Percentiles rank a stretch among this genome's conserved stretches.
Evolutionary conservation across 1,140 invertebrate species (phyloP).

Genomic region (Globodera ellingtonae): DNA sequence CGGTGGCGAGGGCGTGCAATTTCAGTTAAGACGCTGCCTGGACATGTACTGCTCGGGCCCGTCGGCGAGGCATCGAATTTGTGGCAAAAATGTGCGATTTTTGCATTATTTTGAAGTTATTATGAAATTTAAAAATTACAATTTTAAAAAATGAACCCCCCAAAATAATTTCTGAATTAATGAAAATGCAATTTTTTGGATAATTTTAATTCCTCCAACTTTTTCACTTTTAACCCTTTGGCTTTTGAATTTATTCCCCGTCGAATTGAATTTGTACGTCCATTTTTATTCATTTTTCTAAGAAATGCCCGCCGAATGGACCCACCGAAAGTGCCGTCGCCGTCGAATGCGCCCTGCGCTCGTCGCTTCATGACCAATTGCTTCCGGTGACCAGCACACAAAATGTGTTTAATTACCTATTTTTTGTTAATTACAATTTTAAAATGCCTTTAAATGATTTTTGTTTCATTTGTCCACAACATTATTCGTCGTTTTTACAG

Average conservation of each 20-base stretch:
- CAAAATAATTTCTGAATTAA: too few relatives aligned
- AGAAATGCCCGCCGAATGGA: background rate
- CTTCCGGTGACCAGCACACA: background rate
- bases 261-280: background rate
- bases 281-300: background rate
- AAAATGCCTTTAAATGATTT: too few relatives aligned
- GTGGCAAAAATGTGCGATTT: background rate
- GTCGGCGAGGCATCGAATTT: slow-evolving; percentile 17
- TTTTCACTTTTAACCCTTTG: too few relatives aligned
- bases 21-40: slow-evolving; percentile 53
- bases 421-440: too few relatives aligned
- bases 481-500: background rate
- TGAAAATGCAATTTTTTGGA: too few relatives aligned
- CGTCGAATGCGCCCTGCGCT: slow-evolving; percentile 5
- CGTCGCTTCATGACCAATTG: background rate
- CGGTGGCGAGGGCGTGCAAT: slow-evolving; percentile 48
- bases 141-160: too few relatives aligned
- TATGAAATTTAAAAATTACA: too few relatives aligned
- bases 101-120: background rate
- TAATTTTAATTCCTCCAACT: too few relatives aligned
- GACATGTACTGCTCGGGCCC: slow-evolving; percentile 47
- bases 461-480: too few relatives aligned
- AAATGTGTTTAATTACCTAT: background rate
- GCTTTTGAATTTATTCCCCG: background rate
- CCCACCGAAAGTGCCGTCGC: background rate